Conservation (phyloP, 2,797 vertebrate genomes). For the Orientallactaga sibirica region DNA sequence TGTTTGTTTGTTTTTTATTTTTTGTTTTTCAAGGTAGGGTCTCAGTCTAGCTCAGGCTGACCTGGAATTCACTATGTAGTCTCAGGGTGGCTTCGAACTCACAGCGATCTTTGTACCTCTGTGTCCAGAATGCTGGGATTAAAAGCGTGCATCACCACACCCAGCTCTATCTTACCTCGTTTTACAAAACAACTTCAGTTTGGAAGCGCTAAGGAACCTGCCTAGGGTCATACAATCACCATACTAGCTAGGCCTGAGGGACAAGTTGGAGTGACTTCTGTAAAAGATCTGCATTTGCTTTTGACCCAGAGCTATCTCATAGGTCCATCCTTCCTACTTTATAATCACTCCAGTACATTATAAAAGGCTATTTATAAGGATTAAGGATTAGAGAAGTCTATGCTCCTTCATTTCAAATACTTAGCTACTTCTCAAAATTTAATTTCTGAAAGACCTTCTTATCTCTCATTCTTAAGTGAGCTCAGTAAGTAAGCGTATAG, state of each 20-base stretch:
- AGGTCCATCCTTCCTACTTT: background rate
- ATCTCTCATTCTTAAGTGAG: slow-evolving; percentile 1
- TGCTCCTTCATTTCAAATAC: slow-evolving; percentile 21
- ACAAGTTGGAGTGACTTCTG: background rate
- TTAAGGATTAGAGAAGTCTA: background rate
- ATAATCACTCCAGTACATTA: background rate
- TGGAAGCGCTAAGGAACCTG: background rate
- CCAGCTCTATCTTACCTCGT: background rate
- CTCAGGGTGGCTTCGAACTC: too few relatives aligned
- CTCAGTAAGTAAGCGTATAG: background rate
- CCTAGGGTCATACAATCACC: background rate
- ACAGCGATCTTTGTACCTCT: too few relatives aligned
- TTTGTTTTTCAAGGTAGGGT: too few relatives aligned
- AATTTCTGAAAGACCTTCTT: slow-evolving; percentile 17
- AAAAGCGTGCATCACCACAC: too few relatives aligned
- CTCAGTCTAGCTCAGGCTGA: too few relatives aligned
- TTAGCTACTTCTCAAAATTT: slow-evolving; percentile 10
- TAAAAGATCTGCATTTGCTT: background rate
- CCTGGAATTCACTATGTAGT: too few relatives aligned
- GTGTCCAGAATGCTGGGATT: too few relatives aligned
- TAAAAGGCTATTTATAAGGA: background rate
- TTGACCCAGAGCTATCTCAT: background rate
- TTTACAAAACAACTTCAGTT: slow-evolving; percentile 15
- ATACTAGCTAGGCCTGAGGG: background rate
- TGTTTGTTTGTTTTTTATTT: too few relatives aligned